phyloP scores from a whole-genome alignment of 1,140 invertebrate species.

The Plutomurus gul region DNA sequence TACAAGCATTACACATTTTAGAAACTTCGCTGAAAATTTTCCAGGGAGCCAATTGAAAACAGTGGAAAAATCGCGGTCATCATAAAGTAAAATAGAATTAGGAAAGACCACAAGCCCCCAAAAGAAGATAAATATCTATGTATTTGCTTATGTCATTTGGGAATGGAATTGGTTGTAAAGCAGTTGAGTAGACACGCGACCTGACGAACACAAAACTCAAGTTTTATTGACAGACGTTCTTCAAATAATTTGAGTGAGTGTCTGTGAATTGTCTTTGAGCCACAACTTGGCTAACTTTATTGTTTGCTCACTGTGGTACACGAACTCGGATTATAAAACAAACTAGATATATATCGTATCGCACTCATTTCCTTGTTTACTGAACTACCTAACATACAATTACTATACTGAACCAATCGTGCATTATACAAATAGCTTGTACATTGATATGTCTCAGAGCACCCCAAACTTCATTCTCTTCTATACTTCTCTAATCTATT shows the following conservation, averaged over 20 bases:
- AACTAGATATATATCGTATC: neutral
- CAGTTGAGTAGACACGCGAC: constrained; percentile 21
- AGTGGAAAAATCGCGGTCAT: too few relatives aligned
- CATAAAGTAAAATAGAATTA: too few relatives aligned
- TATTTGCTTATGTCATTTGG: constrained; percentile 35
- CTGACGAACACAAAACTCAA: neutral
- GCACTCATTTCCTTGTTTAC: neutral
- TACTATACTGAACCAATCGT: neutral
- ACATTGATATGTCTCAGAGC: too few relatives aligned
- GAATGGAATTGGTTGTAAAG: constrained; percentile 31
- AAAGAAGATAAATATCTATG: neutral
- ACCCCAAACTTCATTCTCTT: too few relatives aligned
- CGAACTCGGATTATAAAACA: neutral
- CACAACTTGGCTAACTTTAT: too few relatives aligned
- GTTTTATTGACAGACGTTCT: constrained; percentile 6
- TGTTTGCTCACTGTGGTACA: too few relatives aligned
- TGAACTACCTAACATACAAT: neutral
- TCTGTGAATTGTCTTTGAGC: constrained; percentile 5
- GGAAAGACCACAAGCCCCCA: neutral
- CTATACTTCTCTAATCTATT: too few relatives aligned
- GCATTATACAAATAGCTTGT: neutral
- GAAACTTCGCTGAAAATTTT: too few relatives aligned
- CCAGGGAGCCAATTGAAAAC: too few relatives aligned
- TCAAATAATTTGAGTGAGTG: neutral
- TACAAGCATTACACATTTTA: too few relatives aligned